Conservation (phyloP, 2,888 invertebrate genomes). For the Dichetophora obliterata region DNA sequence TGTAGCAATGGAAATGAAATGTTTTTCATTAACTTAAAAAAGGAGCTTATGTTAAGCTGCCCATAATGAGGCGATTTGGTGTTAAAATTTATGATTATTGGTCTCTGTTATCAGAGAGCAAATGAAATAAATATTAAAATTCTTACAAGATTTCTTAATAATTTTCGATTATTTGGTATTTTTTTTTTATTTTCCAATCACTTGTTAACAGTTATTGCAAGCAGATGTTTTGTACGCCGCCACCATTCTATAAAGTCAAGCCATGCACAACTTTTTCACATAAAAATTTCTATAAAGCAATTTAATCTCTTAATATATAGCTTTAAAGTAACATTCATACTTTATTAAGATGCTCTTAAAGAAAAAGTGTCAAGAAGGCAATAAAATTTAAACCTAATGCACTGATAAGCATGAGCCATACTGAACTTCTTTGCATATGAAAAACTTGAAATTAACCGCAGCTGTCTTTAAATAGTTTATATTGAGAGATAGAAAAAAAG, state of each 20-base stretch:
- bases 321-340: too few relatives aligned
- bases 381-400: neutral
- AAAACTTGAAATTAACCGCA: too few relatives aligned
- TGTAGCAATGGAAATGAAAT: neutral
- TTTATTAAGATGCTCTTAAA: too few relatives aligned
- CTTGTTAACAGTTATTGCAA: neutral
- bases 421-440: too few relatives aligned
- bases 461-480: too few relatives aligned
- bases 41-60: neutral
- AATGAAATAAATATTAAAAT: neutral
- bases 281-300: too few relatives aligned
- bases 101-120: neutral
- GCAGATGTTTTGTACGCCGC: too few relatives aligned
- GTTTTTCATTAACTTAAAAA: neutral
- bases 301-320: too few relatives aligned
- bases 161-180: neutral
- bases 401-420: neutral
- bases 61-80: constrained; percentile 6
- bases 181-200: neutral
- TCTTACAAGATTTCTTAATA: neutral
- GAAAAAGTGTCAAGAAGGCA: neutral
- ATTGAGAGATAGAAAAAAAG: too few relatives aligned
- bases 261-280: too few relatives aligned
- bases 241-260: too few relatives aligned
- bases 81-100: constrained; percentile 1